Conservation (phyloP, 2,797 vertebrate species). For the Siniperca scherzeri region DNA sequence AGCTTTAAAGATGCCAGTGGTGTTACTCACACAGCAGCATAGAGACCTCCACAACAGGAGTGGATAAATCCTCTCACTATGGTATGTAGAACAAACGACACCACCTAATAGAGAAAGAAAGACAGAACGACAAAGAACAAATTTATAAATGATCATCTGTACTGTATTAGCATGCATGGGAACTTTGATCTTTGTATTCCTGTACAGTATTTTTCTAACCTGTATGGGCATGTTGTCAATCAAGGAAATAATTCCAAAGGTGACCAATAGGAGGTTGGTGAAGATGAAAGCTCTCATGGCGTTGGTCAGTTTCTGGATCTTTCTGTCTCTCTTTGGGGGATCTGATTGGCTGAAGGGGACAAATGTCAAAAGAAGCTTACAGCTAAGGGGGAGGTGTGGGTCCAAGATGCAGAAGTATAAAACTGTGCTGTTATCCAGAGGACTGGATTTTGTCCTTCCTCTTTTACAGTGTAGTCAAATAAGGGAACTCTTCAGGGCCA, state of each 20-base stretch:
- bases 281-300: slow-evolving; percentile 89
- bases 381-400: neutral
- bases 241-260: slow-evolving; percentile 88
- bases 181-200: neutral
- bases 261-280: slow-evolving; percentile 89
- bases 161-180: neutral
- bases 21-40: slow-evolving; percentile 91
- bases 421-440: neutral
- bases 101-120: slow-evolving; percentile 71
- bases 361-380: slow-evolving; percentile 22
- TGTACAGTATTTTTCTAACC: slow-evolving; percentile 74
- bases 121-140: neutral
- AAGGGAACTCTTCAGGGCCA: too few relatives aligned
- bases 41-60: slow-evolving; percentile 92
- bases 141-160: neutral
- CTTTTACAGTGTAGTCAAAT: neutral
- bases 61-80: slow-evolving; percentile 93
- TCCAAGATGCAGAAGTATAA: neutral
- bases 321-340: slow-evolving; percentile 79
- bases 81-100: slow-evolving; percentile 90
- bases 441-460: neutral
- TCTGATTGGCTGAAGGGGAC: slow-evolving; percentile 59
- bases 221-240: slow-evolving; percentile 89
- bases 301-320: slow-evolving; percentile 92
- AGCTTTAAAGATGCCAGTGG: neutral